Evolutionary conservation across 2,113 vertebrate species (phyloP), one percentile per base, ranked within the genome.

Genomic region (Erythrolamprus reginae): DNA sequence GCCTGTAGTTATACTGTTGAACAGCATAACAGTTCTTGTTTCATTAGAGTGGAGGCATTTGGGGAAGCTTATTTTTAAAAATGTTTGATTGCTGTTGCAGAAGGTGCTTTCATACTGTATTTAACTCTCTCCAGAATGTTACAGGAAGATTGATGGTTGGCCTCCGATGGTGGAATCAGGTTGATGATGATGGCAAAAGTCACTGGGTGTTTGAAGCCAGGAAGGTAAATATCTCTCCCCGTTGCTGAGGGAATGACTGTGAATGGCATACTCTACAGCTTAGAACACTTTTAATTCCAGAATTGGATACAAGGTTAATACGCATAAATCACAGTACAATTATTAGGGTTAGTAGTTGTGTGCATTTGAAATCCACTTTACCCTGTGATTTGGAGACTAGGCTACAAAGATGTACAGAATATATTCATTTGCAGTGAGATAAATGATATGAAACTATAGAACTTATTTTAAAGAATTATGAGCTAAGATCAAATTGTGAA

Each of bases 151-250:
- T 99, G 91, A 97, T 99, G 98, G 99, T 99, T 3, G 98, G 99
- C 24, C 96, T 99, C 3, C 96, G 98, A 21, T 99, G 99, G 99
- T 99, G 99, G 99, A 99, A 99, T 96, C 98, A 99, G 94, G 98
- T 99, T 90, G 98, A 99, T 87, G 98, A 99, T 19, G 98, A 99
- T 38, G 99, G 99, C 3, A 98, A 96, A 70, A 99, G 98, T 92
- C 98, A 98, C 38, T 99, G 99, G 99, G 96, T 99, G 47, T 99
- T 99, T 96, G 99, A 99, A 94, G 96, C 99, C 23, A 98, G 98
- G 92, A 99, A 99, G 98, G 99, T 98, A 95, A 95, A 52, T 2
- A 8, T 0, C 1, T 15, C 50, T n/a, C 28, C 17, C 13, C 3
- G 1, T 13, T 0, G 19, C 7, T 61, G 51, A n/a, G 19, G 52